Conservation (phyloP, 2,888 invertebrate genomes). For the Tortrix viridana region DNA sequence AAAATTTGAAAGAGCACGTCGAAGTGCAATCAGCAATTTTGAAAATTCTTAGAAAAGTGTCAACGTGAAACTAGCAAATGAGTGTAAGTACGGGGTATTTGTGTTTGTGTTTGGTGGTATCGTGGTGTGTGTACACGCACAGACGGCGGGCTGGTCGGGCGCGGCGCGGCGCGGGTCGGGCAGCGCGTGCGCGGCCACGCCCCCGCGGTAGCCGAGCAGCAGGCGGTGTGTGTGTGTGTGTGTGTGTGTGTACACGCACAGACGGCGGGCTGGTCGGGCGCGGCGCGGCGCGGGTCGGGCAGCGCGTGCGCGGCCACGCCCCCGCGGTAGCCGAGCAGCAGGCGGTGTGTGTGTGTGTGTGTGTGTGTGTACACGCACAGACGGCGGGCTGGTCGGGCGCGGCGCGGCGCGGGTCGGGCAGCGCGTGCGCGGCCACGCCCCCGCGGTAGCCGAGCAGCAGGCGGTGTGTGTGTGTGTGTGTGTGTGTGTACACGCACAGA, state of each 20-base stretch:
- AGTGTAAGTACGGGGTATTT: conserved; percentile 84
- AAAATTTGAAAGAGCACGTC: too few relatives aligned
- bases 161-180: conserved; percentile 91
- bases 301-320: conserved; percentile 96
- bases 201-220: conserved; percentile 96
- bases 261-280: conserved; percentile 79
- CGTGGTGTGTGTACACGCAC: conserved; percentile 46
- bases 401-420: conserved; percentile 92
- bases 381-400: conserved; percentile 81
- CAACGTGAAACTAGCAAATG: too few relatives aligned
- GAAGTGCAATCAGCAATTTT: too few relatives aligned
- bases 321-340: conserved; percentile 97
- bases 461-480: too few relatives aligned
- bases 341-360: conserved; percentile 42
- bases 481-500: conserved; percentile 49
- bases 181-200: conserved; percentile 95
- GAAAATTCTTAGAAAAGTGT: too few relatives aligned
- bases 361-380: conserved; percentile 47
- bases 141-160: conserved; percentile 76
- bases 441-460: conserved; percentile 97
- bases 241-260: conserved; percentile 47
- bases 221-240: conserved; percentile 62
- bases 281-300: conserved; percentile 91
- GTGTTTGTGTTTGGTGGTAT: too few relatives aligned
- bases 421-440: conserved; percentile 95